phyloP scores from a whole-genome alignment of 2,888 invertebrate genomes.

The Pristionchus exspectatus region DNA sequence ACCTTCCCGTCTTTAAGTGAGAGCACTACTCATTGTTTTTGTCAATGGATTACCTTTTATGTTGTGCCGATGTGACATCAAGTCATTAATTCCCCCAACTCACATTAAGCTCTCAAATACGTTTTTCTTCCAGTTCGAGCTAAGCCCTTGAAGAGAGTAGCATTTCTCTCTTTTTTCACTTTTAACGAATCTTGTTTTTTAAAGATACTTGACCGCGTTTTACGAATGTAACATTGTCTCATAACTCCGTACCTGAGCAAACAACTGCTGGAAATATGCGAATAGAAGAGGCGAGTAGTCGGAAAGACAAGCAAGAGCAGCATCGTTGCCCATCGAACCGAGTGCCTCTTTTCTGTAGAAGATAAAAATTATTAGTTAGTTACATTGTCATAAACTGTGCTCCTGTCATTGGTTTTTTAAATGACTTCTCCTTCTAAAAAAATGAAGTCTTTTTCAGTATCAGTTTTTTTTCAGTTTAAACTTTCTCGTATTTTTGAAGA shows the following conservation, averaged over 20 bases:
- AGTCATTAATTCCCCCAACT: background rate
- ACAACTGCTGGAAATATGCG: slow-evolving; percentile 98
- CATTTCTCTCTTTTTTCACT: background rate
- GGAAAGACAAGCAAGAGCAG: slow-evolving; percentile 96
- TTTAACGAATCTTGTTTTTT: background rate
- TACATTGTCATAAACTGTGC: too few relatives aligned
- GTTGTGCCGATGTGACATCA: too few relatives aligned
- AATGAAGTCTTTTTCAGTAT: too few relatives aligned
- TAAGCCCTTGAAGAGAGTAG: background rate
- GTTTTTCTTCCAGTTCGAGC: background rate
- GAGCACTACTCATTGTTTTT: background rate
- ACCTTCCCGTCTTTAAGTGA: background rate
- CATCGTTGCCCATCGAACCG: slow-evolving; percentile 99
- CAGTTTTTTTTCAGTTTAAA: too few relatives aligned
- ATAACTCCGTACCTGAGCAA: slow-evolving; percentile 88
- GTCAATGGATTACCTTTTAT: background rate
- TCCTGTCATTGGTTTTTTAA: too few relatives aligned
- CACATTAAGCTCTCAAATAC: background rate
- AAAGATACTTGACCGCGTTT: too few relatives aligned
- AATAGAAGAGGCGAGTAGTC: slow-evolving; percentile 94
- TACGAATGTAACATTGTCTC: background rate
- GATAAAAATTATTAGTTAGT: too few relatives aligned
- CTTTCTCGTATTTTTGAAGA: too few relatives aligned
- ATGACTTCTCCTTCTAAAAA: too few relatives aligned
- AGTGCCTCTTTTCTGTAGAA: slow-evolving; percentile 92